Conservation (phyloP, 1,140 invertebrate species). For the Zelostemma sp. region DNA sequence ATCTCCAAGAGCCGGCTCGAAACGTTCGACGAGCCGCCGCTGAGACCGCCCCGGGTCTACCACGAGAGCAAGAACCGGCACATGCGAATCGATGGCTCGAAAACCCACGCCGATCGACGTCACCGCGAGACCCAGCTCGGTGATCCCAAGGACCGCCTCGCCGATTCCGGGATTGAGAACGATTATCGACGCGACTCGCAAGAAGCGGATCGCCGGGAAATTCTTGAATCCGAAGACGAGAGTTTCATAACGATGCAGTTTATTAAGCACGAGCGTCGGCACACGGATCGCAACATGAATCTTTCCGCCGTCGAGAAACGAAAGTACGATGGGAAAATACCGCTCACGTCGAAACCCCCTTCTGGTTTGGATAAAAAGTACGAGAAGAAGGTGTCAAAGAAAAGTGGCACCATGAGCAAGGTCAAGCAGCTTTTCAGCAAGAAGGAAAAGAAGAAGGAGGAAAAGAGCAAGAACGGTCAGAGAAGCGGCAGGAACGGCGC, state of each 20-base stretch:
- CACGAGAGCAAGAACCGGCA: conserved; percentile 63
- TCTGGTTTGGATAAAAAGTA: conserved; percentile 62
- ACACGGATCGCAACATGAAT: conserved; percentile 72
- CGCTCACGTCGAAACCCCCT: conserved; percentile 61
- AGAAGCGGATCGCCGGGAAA: conserved; percentile 68
- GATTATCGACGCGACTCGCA: conserved; percentile 81
- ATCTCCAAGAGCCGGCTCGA: conserved; percentile 47
- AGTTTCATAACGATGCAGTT: conserved; percentile 75
- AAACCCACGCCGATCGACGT: conserved; percentile 52
- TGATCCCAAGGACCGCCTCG: conserved; percentile 74
- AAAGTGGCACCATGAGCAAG: conserved; percentile 66
- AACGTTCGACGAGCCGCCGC: conserved; percentile 53
- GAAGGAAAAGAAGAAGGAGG: conserved; percentile 67
- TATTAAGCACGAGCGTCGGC: conserved; percentile 76
- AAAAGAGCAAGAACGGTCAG: conserved; percentile 55
- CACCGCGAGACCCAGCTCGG: conserved; percentile 59
- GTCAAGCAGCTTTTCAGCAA: conserved; percentile 66
- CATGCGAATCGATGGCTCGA: conserved; percentile 52
- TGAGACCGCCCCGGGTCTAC: conserved; percentile 55
- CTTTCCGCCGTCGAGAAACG: conserved; percentile 56
- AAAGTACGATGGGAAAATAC: conserved; percentile 60
- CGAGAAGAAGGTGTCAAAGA: conserved; percentile 64
- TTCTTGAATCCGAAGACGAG: conserved; percentile 74
- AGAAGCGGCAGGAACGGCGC: conserved; percentile 58
- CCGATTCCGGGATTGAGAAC: conserved; percentile 84